Evolutionary conservation across 2,113 vertebrate genomes (phyloP), one percentile per base, ranked within the genome.

Genomic region (Esox niger): DNA sequence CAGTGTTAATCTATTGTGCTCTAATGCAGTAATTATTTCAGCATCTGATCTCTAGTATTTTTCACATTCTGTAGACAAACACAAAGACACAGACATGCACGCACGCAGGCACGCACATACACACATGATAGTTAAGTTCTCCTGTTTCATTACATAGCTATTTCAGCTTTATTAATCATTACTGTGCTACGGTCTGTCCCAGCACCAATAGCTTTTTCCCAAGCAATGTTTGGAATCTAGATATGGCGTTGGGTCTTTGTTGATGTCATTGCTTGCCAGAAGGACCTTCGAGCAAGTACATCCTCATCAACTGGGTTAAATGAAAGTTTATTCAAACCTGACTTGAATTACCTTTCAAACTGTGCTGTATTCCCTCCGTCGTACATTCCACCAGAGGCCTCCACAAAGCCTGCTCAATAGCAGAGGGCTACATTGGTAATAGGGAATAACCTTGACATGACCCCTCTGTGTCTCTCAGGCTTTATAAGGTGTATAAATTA

Each of bases 111-210:
- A 4, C 32, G 8, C 32, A 33, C 32, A 4, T 8, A 33, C 32
- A 33, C 32, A 4, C 32, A 33, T 8, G 3, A 49, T n/a, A 15
- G 17, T n/a, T 27, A 20, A 61, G 52, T 65, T 38, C 4, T 11
- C 2, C n/a, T 65, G 21, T 21, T 15, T 0, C 58, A 21, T 68
- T 57, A 70, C 31, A 68, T 57, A 32, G n/a, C 2, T 62, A 31
- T 52, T 56, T 10, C 20, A 23, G 54, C 58, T 74, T 32, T 13
- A n/a, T n/a, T n/a, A 63, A 69, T 49, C 23, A 47, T 64, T 20
- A 9, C 49, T 23, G 57, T 20, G 31, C 20, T 43, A 20, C 6
- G 30, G 21, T n/a, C 8, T 26, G 30, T 29, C 4, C 4, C 31
- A n/a, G n/a, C 21, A 33, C 32, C n/a, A 61, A 61, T 11, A 49